Percentiles rank a stretch among this genome's conserved stretches.
Conservation (phyloP, 2,888 invertebrate genomes). For the Folsomia candida region DNA sequence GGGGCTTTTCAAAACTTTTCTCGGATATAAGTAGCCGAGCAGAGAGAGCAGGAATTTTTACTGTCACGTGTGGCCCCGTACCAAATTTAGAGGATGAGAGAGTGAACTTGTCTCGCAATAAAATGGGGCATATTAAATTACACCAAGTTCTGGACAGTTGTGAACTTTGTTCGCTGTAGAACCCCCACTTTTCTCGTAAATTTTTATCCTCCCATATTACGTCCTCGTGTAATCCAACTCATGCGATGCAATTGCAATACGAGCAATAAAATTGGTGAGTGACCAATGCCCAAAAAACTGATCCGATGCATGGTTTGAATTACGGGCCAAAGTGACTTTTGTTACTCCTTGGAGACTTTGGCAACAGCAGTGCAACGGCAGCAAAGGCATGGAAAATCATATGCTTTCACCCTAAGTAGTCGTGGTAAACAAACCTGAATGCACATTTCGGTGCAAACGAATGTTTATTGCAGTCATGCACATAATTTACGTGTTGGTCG, state of each 20-base stretch:
- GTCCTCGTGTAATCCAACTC: background rate
- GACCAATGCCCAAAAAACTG: background rate
- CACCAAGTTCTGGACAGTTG: background rate
- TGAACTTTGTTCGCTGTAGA: background rate
- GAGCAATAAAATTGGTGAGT: background rate
- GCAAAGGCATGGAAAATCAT: too few relatives aligned
- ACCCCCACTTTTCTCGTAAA: background rate
- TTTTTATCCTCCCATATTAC: background rate
- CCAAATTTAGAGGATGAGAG: background rate
- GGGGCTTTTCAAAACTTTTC: too few relatives aligned
- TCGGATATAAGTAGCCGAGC: too few relatives aligned
- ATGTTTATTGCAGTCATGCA: background rate
- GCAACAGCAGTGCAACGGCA: too few relatives aligned
- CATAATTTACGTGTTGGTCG: background rate
- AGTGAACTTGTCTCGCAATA: background rate
- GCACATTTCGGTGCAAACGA: background rate
- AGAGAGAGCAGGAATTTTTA: too few relatives aligned
- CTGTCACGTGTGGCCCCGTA: background rate
- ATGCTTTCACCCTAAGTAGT: background rate
- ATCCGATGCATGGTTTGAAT: background rate
- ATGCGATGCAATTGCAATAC: background rate
- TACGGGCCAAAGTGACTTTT: constrained; percentile 13
- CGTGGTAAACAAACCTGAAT: background rate
- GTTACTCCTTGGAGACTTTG: constrained; percentile 23
- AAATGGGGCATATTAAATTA: background rate